A percentile compares a stretch with the other conserved stretches of the same genome.
These are phyloP conservation scores for Natrix natrix DNA, from an alignment of 2,797 vertebrate species.

Conservation along the genomic window DNA sequence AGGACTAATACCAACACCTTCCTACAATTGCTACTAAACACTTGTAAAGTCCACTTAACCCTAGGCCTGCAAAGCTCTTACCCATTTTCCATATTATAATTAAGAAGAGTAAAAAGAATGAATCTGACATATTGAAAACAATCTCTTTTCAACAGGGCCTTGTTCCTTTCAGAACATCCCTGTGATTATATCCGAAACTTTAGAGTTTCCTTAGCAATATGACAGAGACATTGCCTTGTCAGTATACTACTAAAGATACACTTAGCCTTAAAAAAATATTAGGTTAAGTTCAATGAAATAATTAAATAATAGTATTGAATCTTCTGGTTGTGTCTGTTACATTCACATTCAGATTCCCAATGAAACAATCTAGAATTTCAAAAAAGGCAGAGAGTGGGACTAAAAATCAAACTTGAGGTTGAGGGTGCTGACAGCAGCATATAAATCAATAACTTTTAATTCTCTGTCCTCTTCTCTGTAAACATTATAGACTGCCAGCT, in stretches of 20 bases:
- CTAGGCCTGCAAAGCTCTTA: neutral
- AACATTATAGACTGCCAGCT: conserved; percentile 36
- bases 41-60: neutral
- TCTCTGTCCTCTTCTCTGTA: conserved; percentile 39
- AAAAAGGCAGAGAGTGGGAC: conserved; percentile 22
- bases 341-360: conserved; percentile 37
- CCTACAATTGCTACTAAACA: neutral
- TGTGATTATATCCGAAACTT: neutral
- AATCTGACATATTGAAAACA: neutral
- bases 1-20: neutral
- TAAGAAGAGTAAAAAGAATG: neutral
- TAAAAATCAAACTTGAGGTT: conserved; percentile 40
- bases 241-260: conserved; percentile 7
- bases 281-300: neutral
- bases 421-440: conserved; percentile 33
- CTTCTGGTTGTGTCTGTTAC: conserved; percentile 32
- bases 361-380: conserved; percentile 37
- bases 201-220: neutral
- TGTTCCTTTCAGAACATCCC: neutral
- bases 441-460: conserved; percentile 60
- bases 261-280: conserved; percentile 15
- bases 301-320: conserved; percentile 43
- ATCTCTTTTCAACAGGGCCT: conserved; percentile 1
- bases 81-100: neutral
- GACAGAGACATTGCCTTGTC: neutral